Conservation (phyloP, 2,797 vertebrate species). For the Oophaga sylvatica region DNA sequence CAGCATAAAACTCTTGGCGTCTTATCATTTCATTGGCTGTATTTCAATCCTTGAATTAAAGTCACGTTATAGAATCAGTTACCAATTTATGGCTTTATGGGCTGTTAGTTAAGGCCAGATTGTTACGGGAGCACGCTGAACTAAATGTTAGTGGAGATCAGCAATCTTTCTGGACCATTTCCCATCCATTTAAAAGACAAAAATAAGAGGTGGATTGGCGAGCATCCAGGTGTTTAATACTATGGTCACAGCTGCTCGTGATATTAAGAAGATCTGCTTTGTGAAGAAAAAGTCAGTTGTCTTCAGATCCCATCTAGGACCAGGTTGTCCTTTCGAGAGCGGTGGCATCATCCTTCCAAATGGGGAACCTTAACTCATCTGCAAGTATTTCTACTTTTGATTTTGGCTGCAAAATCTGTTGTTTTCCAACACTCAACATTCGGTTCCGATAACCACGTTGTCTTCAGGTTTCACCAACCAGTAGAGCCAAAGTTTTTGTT, state of each 20-base stretch:
- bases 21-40: conserved; percentile 39
- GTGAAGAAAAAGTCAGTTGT: neutral
- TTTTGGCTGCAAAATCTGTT: neutral
- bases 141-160: conserved; percentile 43
- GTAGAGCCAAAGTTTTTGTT: neutral
- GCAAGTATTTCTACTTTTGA: neutral
- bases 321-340: neutral
- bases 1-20: neutral
- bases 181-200: conserved; percentile 37
- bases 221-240: conserved; percentile 17
- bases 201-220: conserved; percentile 49
- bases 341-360: neutral
- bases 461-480: neutral
- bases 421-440: neutral
- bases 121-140: conserved; percentile 19
- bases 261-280: neutral
- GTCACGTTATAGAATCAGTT: conserved; percentile 25
- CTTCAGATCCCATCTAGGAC: neutral
- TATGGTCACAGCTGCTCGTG: neutral
- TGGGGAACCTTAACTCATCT: too few relatives aligned
- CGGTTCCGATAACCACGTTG: neutral
- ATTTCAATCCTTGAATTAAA: conserved; percentile 3
- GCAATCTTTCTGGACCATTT: conserved; percentile 58
- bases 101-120: conserved; percentile 22
- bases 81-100: conserved; percentile 56